Percentiles rank a stretch among this genome's conserved stretches.
Evolutionary conservation across 2,888 invertebrate species (phyloP).

Genomic region (Mythimna impura): DNA sequence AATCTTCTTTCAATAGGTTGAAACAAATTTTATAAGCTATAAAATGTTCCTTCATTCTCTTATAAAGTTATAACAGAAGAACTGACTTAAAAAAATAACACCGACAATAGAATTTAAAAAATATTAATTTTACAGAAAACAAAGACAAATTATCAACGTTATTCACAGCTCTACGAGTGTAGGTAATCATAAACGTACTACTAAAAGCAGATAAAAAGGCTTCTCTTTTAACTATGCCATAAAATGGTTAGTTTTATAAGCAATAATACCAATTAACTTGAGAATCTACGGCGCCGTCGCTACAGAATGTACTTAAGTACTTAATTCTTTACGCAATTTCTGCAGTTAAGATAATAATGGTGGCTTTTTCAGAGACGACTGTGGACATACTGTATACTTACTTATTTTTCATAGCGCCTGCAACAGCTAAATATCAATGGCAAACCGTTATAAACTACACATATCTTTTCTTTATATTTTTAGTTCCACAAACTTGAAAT

Average conservation of each 20-base stretch:
- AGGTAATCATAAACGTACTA: background rate
- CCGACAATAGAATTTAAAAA: too few species aligned
- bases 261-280: background rate
- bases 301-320: background rate
- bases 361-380: background rate
- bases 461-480: too few species aligned
- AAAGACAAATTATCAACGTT: background rate
- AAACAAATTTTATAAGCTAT: background rate
- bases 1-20: background rate
- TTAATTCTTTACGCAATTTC: background rate
- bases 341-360: background rate
- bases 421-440: background rate
- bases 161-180: background rate
- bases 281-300: background rate
- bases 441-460: background rate
- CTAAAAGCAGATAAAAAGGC: background rate
- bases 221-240: background rate
- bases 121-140: background rate
- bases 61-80: background rate
- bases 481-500: background rate
- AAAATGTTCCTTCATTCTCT: background rate
- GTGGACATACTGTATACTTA: too few species aligned
- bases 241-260: conserved; percentile 1
- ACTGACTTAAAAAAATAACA: background rate
- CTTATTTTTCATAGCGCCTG: too few species aligned